Evolutionary conservation across 2,888 invertebrate genomes (phyloP).

Genomic region (Strigamia maritima): DNA sequence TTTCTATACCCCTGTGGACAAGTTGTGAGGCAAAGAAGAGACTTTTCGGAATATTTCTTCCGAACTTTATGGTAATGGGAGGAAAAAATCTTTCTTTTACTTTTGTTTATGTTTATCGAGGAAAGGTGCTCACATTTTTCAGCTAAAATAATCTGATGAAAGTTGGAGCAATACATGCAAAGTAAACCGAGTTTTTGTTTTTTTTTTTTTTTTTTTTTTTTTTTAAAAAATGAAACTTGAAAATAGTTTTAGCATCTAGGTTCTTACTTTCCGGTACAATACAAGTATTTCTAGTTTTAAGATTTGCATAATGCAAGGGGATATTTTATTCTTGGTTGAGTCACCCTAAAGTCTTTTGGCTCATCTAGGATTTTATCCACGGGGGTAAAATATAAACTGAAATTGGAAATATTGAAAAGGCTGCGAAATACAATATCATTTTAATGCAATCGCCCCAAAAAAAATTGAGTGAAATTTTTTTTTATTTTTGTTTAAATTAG

Average conservation of each 20-base stretch:
- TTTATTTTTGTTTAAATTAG: too few relatives aligned
- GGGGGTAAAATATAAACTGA: background rate
- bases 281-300: background rate
- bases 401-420: background rate
- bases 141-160: background rate
- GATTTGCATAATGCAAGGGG: background rate
- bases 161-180: background rate
- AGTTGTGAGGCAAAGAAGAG: background rate
- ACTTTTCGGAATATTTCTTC: slow-evolving; percentile 4
- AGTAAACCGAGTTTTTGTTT: background rate
- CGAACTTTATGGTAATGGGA: background rate
- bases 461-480: too few relatives aligned
- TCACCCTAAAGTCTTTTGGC: background rate
- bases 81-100: slow-evolving; percentile 1
- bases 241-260: background rate
- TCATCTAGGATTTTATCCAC: background rate
- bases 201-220: background rate
- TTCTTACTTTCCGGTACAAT: background rate
- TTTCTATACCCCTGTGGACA: background rate
- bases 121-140: background rate
- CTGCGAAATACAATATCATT: too few relatives aligned
- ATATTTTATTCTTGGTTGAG: background rate
- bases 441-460: too few relatives aligned
- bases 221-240: background rate
- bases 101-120: slow-evolving; percentile 4